Base-by-base conservation (phyloP, 2,888 invertebrate genomes). In the Dendrolimus houi region DNA sequence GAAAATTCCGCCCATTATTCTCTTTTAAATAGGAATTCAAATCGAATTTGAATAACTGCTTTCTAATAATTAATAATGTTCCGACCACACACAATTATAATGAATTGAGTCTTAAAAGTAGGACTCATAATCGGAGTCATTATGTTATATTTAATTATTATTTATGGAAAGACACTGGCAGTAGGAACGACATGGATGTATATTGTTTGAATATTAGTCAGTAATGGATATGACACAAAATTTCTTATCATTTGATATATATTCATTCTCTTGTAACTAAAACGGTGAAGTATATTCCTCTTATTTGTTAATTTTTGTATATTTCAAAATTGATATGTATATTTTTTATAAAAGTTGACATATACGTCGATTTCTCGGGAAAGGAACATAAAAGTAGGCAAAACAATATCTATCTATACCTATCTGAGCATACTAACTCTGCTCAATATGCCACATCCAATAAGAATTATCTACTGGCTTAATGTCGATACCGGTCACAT, bases 401-500 rank as follows among this genome's bases (percentile, higher is more conserved):
- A 29, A 29, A 29, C 29, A 29, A 29, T 29, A 29, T 29, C 29
- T 29, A 6, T 29, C 29, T 29, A 29, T 29, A 29, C 6, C 29
- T 29, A 29, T 29, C 3, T 29, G 29, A 29, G 29, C 29, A 29
- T 29, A 29, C 29, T 29, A 29, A 29, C 29, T 29, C 29, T 29
- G 29, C 29, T 29, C 29, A 29, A 54, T 40, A 59, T 67, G 56
- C 67, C 75, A 42, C 57, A 66, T 73, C 72, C 64, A 68, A 12
- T 40, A 52, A 53, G 60, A 61, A 58, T 53, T 17, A 41, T 52
- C 53, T 65, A 59, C 7, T 17, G 57, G 59, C 60, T 70, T 63
- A 2, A 9, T 13, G 61, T 60, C 63, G 55, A 59, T 62, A 58
- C 62, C 47, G 47, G 47, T 68, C 69, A 77, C 79, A 83, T 82